Percentiles rank a stretch among this genome's conserved stretches.
phyloP scores from a whole-genome alignment of 2,113 vertebrate genomes.

The Athene cunicularia region DNA sequence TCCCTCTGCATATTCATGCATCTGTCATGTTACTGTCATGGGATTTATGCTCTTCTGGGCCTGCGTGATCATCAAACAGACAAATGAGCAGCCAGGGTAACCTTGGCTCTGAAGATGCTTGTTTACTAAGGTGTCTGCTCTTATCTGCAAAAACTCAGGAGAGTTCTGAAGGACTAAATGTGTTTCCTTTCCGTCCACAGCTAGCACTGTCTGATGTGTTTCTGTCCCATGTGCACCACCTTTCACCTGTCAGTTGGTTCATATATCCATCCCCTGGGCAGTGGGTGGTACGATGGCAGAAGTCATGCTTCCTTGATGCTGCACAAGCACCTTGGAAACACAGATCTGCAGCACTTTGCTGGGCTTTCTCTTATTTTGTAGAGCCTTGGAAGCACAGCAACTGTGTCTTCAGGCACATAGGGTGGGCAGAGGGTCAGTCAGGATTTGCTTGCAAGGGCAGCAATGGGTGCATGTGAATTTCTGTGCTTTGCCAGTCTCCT shows the following conservation, averaged over 20 bases:
- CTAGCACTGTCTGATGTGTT: background rate
- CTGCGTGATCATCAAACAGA: background rate
- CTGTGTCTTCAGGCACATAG: background rate
- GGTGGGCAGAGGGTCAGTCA: background rate
- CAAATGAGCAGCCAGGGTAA: background rate
- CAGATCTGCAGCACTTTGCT: background rate
- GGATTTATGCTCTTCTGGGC: background rate
- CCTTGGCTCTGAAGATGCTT: background rate
- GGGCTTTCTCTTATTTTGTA: background rate
- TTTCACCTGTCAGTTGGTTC: rapidly evolving
- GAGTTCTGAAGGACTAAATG: background rate
- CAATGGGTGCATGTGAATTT: background rate
- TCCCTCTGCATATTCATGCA: background rate
- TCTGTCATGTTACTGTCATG: background rate
- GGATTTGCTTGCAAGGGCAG: background rate
- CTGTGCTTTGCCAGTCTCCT: background rate
- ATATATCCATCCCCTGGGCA: rapidly evolving
- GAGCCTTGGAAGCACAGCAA: background rate
- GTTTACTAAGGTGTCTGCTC: background rate
- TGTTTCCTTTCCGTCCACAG: background rate
- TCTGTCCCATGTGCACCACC: rapidly evolving
- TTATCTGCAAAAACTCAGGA: background rate
- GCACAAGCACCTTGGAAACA: background rate
- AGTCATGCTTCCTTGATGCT: background rate
- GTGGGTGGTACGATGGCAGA: background rate